A percentile compares a stretch with the other conserved stretches of the same genome.
These are phyloP conservation scores for Epistrophe grossulariae DNA, from an alignment of 2,888 invertebrate species.

Conservation along the genomic window DNA sequence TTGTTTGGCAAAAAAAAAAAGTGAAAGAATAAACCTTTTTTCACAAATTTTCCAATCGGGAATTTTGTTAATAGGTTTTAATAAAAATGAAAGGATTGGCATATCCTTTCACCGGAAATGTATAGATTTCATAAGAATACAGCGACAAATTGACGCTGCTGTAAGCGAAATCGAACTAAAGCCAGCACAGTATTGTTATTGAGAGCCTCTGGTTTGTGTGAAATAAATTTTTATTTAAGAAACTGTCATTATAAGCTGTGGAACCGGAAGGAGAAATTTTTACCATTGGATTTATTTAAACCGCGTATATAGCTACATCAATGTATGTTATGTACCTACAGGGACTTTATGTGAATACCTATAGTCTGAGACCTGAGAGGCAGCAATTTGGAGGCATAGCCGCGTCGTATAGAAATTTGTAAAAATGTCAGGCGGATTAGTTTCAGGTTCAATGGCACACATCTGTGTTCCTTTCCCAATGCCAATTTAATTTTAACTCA, in stretches of 20 bases:
- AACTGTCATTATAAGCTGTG: conserved; percentile 50
- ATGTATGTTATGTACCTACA: background rate
- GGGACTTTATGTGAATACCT: conserved; percentile 59
- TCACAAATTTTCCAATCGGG: conserved; percentile 31
- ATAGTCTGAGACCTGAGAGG: conserved; percentile 26
- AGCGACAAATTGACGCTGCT: conserved; percentile 58
- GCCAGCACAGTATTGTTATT: conserved; percentile 15
- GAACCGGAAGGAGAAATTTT: conserved; percentile 74
- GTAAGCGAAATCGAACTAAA: conserved; percentile 44
- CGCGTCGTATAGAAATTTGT: conserved; percentile 22
- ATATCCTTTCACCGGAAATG: conserved; percentile 69
- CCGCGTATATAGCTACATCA: conserved; percentile 22
- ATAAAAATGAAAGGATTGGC: conserved; percentile 71
- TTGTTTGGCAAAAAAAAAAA: conserved; percentile 51
- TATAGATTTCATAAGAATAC: conserved; percentile 65
- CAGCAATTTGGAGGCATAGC: conserved; percentile 28
- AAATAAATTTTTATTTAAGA: conserved; percentile 31
- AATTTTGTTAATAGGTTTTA: conserved; percentile 30
- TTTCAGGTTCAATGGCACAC: conserved; percentile 70
- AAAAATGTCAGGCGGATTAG: conserved; percentile 65
- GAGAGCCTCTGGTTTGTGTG: background rate
- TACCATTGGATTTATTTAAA: conserved; percentile 66
- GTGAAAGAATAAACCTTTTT: conserved; percentile 62
- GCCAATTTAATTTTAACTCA: conserved; percentile 40
- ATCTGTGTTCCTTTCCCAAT: conserved; percentile 42